phyloP scores from a whole-genome alignment of 2,113 vertebrate species.

The Phyllopteryx taeniolatus region DNA sequence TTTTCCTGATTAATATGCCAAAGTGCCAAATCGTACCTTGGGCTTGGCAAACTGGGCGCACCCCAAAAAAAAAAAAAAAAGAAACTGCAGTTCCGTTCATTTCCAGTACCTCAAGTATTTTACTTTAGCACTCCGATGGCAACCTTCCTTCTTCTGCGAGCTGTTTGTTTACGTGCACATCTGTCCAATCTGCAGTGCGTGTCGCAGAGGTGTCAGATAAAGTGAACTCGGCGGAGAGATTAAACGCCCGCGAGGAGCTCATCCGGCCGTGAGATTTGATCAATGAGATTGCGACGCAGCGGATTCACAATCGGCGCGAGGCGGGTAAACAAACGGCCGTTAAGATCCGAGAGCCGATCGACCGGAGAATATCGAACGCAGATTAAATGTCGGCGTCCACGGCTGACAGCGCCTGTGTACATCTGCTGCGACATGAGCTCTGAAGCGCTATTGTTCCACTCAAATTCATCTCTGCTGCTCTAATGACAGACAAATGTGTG shows the following conservation, averaged over 20 bases:
- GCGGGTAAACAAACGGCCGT: constrained; percentile 51
- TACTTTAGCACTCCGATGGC: background rate
- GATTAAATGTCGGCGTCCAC: constrained; percentile 32
- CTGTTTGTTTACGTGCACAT: constrained; percentile 38
- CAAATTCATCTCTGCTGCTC: constrained; percentile 54
- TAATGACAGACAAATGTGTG: constrained; percentile 48
- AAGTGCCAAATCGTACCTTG: background rate
- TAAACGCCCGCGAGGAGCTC: constrained; percentile 36
- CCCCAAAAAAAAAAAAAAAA: background rate
- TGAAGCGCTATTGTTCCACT: constrained; percentile 42
- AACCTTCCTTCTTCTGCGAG: constrained; percentile 13
- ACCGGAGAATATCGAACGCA: constrained; percentile 47
- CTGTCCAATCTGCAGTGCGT: constrained; percentile 16
- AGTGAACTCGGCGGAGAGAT: constrained; percentile 26
- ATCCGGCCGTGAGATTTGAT: constrained; percentile 51
- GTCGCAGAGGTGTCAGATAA: constrained; percentile 23
- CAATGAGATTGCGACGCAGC: constrained; percentile 37
- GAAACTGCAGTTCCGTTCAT: background rate
- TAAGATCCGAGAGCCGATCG: constrained; percentile 39
- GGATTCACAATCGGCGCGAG: constrained; percentile 46
- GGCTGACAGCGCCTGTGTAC: constrained; percentile 33
- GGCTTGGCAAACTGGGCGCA: background rate
- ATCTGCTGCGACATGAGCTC: constrained; percentile 29
- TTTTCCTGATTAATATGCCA: background rate
- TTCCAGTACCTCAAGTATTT: background rate